Evolutionary conservation across 2,797 vertebrate genomes (phyloP).

Genomic region (Bradypodion pumilum): DNA sequence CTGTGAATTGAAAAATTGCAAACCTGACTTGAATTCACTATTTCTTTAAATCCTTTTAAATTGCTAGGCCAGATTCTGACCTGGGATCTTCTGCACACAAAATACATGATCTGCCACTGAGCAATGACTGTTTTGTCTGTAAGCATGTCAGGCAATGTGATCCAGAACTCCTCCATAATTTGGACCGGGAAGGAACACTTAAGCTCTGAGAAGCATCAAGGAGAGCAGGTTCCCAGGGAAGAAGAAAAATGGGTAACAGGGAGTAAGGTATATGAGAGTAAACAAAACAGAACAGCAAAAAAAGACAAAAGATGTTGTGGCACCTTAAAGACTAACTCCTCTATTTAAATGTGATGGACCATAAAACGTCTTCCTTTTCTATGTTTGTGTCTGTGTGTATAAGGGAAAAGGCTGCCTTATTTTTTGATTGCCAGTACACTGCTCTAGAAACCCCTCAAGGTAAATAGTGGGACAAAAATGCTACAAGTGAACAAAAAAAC

Average conservation of each 20-base stretch:
- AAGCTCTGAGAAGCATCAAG: neutral
- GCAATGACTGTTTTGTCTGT: neutral
- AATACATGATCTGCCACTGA: neutral
- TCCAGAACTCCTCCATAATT: neutral
- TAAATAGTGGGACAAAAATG: neutral
- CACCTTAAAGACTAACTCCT: no score
- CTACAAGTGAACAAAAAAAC: neutral
- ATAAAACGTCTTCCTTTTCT: neutral
- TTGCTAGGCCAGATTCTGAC: neutral
- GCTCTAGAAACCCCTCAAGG: neutral
- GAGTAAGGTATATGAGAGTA: no score
- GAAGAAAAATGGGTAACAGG: no score
- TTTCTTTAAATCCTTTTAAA: neutral
- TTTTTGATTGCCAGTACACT: neutral
- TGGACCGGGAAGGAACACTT: neutral
- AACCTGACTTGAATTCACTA: neutral
- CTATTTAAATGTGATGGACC: no score
- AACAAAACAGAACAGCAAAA: no score
- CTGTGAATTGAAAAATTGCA: neutral
- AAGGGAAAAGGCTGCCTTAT: neutral
- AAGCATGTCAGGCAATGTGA: neutral
- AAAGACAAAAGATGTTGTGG: no score
- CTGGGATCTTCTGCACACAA: neutral
- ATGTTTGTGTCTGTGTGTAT: neutral
- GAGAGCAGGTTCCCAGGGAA: neutral